phyloP scores from a whole-genome alignment of 2,113 vertebrate genomes.

The Cephalopholis sonnerati region DNA sequence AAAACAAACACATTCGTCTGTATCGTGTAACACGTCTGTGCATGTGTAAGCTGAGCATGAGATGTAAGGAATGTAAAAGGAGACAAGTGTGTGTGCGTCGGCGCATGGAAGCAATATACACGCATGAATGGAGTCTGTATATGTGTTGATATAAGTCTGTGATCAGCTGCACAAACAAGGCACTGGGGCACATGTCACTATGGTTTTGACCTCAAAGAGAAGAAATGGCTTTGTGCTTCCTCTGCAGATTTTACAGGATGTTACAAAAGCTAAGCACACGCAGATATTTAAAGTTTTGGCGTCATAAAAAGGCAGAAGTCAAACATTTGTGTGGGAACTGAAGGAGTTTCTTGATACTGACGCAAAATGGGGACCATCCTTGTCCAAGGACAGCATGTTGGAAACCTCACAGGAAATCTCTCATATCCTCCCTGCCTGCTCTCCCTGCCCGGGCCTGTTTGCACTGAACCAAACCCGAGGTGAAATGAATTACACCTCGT shows the following conservation, averaged over 20 bases:
- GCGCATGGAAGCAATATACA: not conserved
- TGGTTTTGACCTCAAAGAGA: constrained; percentile 7
- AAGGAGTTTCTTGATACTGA: constrained; percentile 2
- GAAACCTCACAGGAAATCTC: constrained; percentile 44
- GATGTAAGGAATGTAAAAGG: constrained; percentile 25
- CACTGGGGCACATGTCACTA: constrained; percentile 21
- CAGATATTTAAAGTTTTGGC: constrained; percentile 4
- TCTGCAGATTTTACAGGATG: not conserved
- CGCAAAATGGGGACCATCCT: not conserved
- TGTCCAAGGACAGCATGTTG: not conserved
- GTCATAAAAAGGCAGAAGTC: constrained; percentile 9
- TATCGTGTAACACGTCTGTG: constrained; percentile 17
- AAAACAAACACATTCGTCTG: constrained; percentile 20
- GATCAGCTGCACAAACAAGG: constrained; percentile 53
- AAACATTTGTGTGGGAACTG: constrained; percentile 24
- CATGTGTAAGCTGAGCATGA: constrained; percentile 21
- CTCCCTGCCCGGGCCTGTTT: not conserved
- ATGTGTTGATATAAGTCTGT: not conserved
- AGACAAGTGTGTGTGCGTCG: not conserved
- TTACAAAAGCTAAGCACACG: not conserved
- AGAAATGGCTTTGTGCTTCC: not conserved
- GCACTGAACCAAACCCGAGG: constrained; percentile 8
- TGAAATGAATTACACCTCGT: constrained; percentile 14
- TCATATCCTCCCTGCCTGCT: constrained; percentile 17
- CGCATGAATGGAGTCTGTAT: not conserved